Conservation (phyloP, 35 echinoderm and acorn worm genomes). For the Diadema setosum region DNA sequence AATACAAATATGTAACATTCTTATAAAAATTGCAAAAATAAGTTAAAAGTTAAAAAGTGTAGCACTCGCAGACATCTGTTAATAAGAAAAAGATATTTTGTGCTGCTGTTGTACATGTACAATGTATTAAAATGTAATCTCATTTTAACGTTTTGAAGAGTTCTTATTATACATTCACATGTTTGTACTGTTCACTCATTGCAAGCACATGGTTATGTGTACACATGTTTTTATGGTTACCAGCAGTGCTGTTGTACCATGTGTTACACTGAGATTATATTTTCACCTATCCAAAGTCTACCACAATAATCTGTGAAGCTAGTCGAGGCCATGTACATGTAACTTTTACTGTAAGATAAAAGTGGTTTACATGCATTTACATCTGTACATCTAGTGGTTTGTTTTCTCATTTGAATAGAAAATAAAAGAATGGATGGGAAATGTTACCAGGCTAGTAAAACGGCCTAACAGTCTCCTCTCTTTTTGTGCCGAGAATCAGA, state of each 20-base stretch:
- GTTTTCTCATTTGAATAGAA: constrained; percentile 26
- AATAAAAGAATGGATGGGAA: constrained; percentile 22
- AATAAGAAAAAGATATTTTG: not conserved
- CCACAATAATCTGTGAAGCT: constrained; percentile 10
- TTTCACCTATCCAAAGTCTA: constrained; percentile 32
- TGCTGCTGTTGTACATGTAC: not conserved
- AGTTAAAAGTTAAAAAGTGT: too few species aligned
- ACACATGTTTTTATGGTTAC: not conserved
- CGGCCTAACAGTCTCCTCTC: not conserved
- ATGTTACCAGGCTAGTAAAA: constrained; percentile 14
- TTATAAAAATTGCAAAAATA: too few species aligned
- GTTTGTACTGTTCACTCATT: not conserved
- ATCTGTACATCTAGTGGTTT: constrained; percentile 18
- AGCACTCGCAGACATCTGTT: too few species aligned
- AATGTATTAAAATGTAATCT: constrained; percentile 2
- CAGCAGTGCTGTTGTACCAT: constrained; percentile 22
- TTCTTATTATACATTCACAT: not conserved
- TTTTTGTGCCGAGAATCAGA: too few species aligned
- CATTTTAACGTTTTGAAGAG: constrained; percentile 2
- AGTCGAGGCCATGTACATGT: constrained; percentile 12
- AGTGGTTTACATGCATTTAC: constrained; percentile 6
- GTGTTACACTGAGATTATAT: constrained; percentile 27
- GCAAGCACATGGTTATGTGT: not conserved
- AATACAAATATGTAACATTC: too few species aligned
- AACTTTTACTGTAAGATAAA: constrained; percentile 24